Conservation (phyloP, 2,797 vertebrate genomes). For the Iguana delicatissima region DNA sequence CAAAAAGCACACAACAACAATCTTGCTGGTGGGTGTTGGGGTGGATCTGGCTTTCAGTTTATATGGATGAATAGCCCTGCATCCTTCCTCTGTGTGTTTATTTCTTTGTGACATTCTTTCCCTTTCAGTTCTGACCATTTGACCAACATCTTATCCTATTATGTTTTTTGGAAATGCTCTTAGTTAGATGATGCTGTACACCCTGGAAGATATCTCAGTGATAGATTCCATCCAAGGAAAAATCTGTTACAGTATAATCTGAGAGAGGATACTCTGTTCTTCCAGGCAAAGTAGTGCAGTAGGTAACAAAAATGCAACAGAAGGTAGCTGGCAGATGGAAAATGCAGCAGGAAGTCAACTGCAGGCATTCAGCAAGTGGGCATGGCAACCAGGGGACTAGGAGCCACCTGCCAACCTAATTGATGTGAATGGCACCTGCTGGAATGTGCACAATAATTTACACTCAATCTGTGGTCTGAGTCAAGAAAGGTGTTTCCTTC, state of each 20-base stretch:
- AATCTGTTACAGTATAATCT: not conserved
- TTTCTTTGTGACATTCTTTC: no score
- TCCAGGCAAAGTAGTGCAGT: not conserved
- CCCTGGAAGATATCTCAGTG: not conserved
- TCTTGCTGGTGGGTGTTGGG: no score
- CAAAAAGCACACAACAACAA: no score
- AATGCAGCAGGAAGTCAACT: conserved; percentile 12
- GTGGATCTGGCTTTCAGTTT: no score
- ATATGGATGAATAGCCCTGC: no score
- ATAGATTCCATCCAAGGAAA: not conserved
- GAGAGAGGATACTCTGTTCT: not conserved
- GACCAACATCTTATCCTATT: not conserved
- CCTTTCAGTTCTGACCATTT: no score
- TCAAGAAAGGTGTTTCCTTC: not conserved
- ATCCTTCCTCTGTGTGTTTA: not conserved
- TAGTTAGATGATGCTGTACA: not conserved
- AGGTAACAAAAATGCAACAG: not conserved
- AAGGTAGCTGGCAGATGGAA: not conserved
- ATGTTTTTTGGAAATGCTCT: not conserved
- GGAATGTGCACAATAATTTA: not conserved
- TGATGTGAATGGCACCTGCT: not conserved
- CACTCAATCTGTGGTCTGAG: not conserved
- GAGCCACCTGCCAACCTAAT: no score
- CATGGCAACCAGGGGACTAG: not conserved
- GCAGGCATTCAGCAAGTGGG: not conserved